A percentile compares a stretch with the other conserved stretches of the same genome.
Evolutionary conservation across 2,888 invertebrate genomes (phyloP).

Genomic region (Cantharis flavilabris): DNA sequence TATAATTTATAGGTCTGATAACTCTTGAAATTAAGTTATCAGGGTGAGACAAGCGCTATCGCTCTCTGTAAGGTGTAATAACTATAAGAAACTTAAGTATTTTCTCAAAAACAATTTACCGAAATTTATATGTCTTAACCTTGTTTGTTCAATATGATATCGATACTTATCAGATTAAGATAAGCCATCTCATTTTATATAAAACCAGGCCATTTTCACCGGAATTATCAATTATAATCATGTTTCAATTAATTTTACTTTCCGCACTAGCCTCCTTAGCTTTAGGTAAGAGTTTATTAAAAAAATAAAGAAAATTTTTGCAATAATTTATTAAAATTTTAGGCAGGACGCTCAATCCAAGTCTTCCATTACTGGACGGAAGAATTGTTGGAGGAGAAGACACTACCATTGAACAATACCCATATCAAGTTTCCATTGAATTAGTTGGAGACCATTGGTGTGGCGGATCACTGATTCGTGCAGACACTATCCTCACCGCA

Average conservation of each 20-base stretch:
- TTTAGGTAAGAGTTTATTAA: background rate
- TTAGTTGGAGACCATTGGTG: background rate
- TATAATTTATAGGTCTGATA: background rate
- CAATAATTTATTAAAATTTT: background rate
- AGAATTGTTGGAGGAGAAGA: constrained; percentile 8
- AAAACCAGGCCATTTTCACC: background rate
- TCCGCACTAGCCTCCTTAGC: background rate
- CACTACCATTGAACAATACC: constrained; percentile 9
- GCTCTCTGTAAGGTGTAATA: background rate
- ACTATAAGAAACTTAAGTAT: background rate
- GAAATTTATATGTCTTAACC: background rate
- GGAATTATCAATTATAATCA: background rate
- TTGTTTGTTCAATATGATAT: background rate
- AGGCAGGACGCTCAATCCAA: background rate
- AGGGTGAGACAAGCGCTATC: background rate
- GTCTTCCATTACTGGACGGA: background rate
- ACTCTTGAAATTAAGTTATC: background rate
- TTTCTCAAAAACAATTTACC: background rate
- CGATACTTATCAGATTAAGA: background rate
- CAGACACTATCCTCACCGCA: background rate
- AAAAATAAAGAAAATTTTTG: no score
- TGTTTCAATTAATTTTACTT: background rate
- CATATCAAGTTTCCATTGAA: constrained; percentile 4
- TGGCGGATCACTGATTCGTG: background rate
- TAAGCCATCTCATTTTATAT: background rate